Base-by-base conservation (phyloP, 2,113 vertebrate species). In the Machaerirhynchus nigripectus region DNA sequence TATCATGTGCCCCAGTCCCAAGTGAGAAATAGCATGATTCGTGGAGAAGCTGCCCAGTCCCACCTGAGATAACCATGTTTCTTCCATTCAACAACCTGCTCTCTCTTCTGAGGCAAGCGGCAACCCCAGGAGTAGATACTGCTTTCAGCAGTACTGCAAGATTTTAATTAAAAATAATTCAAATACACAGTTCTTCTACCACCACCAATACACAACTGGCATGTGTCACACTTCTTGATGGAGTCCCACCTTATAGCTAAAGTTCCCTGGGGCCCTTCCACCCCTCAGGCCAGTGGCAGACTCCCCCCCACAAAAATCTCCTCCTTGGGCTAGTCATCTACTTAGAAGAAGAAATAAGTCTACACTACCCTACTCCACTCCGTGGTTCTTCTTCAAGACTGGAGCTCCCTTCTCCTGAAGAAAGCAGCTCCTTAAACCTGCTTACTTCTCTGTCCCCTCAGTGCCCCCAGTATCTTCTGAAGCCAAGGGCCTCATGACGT, bases 261-360 rank as follows among this genome's bases (percentile, higher is more conserved):
- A 42, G 17, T 10, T 68, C 23, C 15, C 5, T 46, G 57, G 42
- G n/a, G 5, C 4, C 30, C 26, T 89, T 75, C 30, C 8, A 28
- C 4, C 3, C 13, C 9, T 30, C 39, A 46, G 60, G 20, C 26
- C 37, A 57, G 46, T 4, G 0, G 17, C n/a, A 55, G 4, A 4
- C 3, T 21, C 24, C 21, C 6, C 11, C 28, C 4, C 3, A 17
- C 8, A 79, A n/a, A 82, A 55, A 31, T 39, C 17, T 11, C 15
- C 26, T 65, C 60, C 63, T 55, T 24, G 47, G 35, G 16, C 17
- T 55, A 8, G 16, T 55, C 26, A 26, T 50, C 21, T 21, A 23
- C n/a, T 42, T 13, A 12, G 3, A 74, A 75, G 55, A 37, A 74
- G 60, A 89, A 87, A 46, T 28, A 81, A 70, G 9, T 40, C 31